Evolutionary conservation across 2,113 vertebrate genomes (phyloP).

Genomic region (Oncorhynchus kisutch): DNA sequence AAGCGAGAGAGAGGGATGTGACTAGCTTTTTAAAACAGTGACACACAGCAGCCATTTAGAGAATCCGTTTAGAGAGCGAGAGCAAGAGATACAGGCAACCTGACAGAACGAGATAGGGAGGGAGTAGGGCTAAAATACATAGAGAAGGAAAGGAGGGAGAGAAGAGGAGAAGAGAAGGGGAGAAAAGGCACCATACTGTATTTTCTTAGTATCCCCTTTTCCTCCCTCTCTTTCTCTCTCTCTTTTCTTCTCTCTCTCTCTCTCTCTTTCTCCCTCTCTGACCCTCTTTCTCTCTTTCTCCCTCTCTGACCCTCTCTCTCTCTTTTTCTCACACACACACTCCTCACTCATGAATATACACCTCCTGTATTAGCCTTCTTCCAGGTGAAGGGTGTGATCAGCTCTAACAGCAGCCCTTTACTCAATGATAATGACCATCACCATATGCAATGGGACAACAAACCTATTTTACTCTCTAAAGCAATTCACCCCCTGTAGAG

Average conservation of each 20-base stretch:
- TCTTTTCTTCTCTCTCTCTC: not conserved
- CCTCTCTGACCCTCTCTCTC: not conserved
- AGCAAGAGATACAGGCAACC: conserved; percentile 22
- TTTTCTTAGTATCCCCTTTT: conserved; percentile 15
- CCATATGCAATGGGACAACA: conserved; percentile 63
- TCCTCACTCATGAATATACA: not conserved
- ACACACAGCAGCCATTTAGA: conserved; percentile 70
- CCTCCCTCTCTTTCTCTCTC: not conserved
- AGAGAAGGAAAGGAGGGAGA: not conserved
- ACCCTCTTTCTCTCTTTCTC: too few relatives aligned
- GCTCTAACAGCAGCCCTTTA: conserved; percentile 15
- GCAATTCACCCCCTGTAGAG: conserved; percentile 47
- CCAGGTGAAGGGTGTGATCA: conserved; percentile 18
- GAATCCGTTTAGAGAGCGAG: conserved; percentile 28
- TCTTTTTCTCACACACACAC: conserved; percentile 2
- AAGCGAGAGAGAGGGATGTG: conserved; percentile 63
- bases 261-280: too few relatives aligned
- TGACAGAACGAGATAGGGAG: not conserved
- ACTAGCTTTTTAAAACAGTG: conserved; percentile 67
- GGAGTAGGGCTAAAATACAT: not conserved
- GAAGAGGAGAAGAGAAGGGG: not conserved
- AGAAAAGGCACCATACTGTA: conserved; percentile 2
- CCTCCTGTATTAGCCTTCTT: not conserved
- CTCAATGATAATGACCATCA: conserved; percentile 52
- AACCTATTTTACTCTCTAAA: conserved; percentile 37